Evolutionary conservation across 1,140 invertebrate species (phyloP).

Genomic region (Whitmania pigra): DNA sequence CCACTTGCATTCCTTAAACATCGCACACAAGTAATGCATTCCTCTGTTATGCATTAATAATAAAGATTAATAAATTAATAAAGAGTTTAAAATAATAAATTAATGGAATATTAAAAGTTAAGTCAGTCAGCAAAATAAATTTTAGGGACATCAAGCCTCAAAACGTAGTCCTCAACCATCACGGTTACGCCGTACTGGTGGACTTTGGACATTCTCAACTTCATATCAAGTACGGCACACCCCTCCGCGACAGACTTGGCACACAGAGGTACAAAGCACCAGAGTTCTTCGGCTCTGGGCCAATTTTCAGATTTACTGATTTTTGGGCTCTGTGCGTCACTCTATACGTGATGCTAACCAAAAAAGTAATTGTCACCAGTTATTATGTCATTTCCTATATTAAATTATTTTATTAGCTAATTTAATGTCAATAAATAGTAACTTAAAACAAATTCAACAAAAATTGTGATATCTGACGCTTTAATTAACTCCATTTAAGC

Average conservation of each 20-base stretch:
- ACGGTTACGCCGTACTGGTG: background rate
- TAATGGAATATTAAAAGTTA: background rate
- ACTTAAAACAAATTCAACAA: background rate
- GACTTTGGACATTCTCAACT: conserved; percentile 2
- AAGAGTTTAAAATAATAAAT: background rate
- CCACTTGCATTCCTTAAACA: background rate
- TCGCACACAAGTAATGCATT: background rate
- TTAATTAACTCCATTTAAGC: background rate
- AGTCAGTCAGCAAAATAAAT: background rate
- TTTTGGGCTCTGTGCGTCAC: background rate
- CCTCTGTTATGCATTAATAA: too few species aligned
- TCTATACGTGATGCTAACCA: background rate
- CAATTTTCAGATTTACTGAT: background rate
- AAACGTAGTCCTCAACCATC: background rate
- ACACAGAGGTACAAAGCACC: background rate
- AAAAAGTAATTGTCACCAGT: background rate
- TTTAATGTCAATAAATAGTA: too few species aligned
- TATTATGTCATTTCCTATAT: background rate
- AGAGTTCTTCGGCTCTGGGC: background rate
- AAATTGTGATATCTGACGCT: background rate
- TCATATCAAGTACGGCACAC: background rate
- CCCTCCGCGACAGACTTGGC: background rate
- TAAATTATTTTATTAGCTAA: background rate
- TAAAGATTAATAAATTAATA: too few species aligned
- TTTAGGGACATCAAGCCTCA: conserved; percentile 2